Conservation (phyloP, 2,888 invertebrate species). For the Oscheius sp. region DNA sequence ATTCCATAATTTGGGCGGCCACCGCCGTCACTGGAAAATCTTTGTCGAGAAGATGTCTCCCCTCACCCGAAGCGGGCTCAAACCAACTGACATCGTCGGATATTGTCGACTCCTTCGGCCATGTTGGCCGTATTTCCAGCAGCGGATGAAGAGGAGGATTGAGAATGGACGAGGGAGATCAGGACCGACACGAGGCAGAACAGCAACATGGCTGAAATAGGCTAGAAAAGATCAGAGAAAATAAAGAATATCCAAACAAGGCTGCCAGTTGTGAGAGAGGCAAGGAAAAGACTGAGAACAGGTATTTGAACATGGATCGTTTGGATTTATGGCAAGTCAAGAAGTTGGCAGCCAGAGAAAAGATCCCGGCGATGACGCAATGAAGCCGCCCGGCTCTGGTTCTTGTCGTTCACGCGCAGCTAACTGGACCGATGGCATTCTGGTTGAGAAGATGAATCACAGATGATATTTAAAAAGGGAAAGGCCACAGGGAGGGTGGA, state of each 20-base stretch:
- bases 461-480: constrained; percentile 1
- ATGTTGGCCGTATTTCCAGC: constrained; percentile 12
- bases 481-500: not conserved
- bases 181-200: not conserved
- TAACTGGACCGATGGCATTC: constrained; percentile 6
- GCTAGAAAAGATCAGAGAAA: not conserved
- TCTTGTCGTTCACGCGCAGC: constrained; percentile 1
- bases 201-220: not conserved
- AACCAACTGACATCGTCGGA: constrained; percentile 31
- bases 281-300: constrained; percentile 3
- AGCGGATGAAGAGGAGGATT: not conserved
- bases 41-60: not conserved
- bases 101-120: constrained; percentile 34
- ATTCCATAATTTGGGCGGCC: constrained; percentile 53
- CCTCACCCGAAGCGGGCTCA: constrained; percentile 11
- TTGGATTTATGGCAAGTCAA: constrained; percentile 6
- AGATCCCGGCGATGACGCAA: constrained; percentile 26
- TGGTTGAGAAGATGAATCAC: not conserved
- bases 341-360: constrained; percentile 13
- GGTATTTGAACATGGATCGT: constrained; percentile 14
- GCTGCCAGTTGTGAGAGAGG: not conserved
- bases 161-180: not conserved
- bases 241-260: constrained; percentile 2
- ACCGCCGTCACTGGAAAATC: constrained; percentile 51
- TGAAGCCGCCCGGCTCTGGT: constrained; percentile 25